Conservation (phyloP, 2,797 vertebrate species). For the Sebastes steindachneri region DNA sequence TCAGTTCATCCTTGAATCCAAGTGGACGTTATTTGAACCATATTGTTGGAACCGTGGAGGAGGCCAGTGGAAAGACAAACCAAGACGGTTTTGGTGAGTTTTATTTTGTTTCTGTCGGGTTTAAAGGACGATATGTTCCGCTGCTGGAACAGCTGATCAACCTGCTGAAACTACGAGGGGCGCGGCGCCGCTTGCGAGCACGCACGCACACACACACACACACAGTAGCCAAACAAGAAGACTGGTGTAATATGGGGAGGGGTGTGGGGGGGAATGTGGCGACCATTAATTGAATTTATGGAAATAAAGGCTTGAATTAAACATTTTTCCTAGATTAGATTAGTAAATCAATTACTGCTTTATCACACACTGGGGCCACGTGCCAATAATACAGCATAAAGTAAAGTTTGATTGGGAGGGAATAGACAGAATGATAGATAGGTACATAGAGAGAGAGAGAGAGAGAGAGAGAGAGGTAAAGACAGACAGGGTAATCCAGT, state of each 20-base stretch:
- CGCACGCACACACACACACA: neutral
- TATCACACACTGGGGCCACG: slow-evolving; percentile 16
- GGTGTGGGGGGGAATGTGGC: too few relatives aligned
- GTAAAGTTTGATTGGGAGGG: slow-evolving; percentile 17
- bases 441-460: slow-evolving; percentile 7
- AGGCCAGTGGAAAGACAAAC: too few relatives aligned
- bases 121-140: too few relatives aligned
- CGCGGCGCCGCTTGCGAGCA: fast-evolving
- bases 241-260: neutral
- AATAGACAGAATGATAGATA: slow-evolving; percentile 10
- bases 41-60: too few relatives aligned
- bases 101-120: too few relatives aligned
- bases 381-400: slow-evolving; percentile 31
- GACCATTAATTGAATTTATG: slow-evolving; percentile 30
- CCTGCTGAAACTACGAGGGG: too few relatives aligned
- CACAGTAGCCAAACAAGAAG: neutral
- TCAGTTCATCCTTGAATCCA: too few relatives aligned
- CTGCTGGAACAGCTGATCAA: too few relatives aligned
- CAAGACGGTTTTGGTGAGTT: too few relatives aligned
- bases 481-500: slow-evolving; percentile 70
- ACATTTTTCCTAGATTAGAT: slow-evolving; percentile 44
- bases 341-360: slow-evolving; percentile 45
- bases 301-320: slow-evolving; percentile 24
- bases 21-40: too few relatives aligned
- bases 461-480: slow-evolving; percentile 32